These are phyloP conservation scores for Pocillopora verrucosa DNA, from an alignment of 64 coral and sea anemone species.

Conservation along the genomic window DNA sequence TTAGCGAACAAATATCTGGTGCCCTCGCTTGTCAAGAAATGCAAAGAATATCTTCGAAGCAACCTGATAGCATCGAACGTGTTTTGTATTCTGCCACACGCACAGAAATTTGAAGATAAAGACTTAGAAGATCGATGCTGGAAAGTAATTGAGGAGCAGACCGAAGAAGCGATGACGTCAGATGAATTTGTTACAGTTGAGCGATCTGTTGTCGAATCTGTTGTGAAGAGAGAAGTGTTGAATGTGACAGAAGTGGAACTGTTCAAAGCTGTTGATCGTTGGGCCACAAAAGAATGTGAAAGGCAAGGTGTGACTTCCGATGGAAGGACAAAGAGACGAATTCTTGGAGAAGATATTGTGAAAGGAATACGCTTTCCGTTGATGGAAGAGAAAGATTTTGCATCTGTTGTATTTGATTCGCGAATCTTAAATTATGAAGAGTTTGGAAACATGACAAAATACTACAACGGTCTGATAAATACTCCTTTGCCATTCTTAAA, in stretches of 20 bases:
- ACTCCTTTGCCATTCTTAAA: constrained; percentile 12
- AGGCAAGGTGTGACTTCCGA: background rate
- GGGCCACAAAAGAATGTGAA: background rate
- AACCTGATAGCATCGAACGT: constrained; percentile 17
- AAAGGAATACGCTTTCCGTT: constrained; percentile 21
- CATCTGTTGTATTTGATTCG: background rate
- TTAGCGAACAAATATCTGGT: constrained; percentile 29
- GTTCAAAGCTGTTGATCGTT: constrained; percentile 39
- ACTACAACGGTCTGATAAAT: background rate
- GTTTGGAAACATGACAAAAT: background rate
- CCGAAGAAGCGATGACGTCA: constrained; percentile 21
- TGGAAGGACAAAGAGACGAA: background rate
- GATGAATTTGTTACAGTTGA: constrained; percentile 26
- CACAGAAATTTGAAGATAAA: constrained; percentile 35
- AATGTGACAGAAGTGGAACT: constrained; percentile 7
- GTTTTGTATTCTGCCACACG: constrained; percentile 19
- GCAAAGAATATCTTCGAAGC: background rate
- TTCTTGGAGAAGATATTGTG: constrained; percentile 19
- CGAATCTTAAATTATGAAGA: background rate
- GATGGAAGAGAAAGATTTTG: constrained; percentile 22
- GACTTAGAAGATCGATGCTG: constrained; percentile 43
- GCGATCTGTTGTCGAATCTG: constrained; percentile 10
- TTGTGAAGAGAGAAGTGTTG: constrained; percentile 12
- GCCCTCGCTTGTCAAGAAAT: constrained; percentile 8
- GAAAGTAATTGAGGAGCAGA: constrained; percentile 3